Percentiles rank a stretch among this genome's conserved stretches.
Evolutionary conservation across 2,888 invertebrate genomes (phyloP).

Genomic region (Phyllotreta cruciferae): DNA sequence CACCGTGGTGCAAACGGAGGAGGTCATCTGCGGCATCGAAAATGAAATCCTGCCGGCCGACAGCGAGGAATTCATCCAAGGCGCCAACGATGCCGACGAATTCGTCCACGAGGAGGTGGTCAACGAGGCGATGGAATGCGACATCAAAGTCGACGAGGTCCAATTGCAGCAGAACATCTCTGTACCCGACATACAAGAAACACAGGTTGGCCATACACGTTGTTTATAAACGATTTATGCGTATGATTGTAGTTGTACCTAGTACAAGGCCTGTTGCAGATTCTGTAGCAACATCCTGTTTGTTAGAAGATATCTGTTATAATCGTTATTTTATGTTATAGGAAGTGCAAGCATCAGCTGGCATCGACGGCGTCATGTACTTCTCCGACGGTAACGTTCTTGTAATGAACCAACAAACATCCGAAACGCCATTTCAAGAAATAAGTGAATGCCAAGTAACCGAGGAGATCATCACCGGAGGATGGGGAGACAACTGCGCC

Average conservation of each 20-base stretch:
- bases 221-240: too few species aligned
- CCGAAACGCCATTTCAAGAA: constrained; percentile 55
- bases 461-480: constrained; percentile 82
- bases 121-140: constrained; percentile 37
- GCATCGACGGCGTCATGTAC: constrained; percentile 52
- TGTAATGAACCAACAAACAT: constrained; percentile 51
- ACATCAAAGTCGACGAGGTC: constrained; percentile 35
- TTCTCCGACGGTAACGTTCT: constrained; percentile 57
- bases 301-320: too few species aligned
- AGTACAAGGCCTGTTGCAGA: constrained; percentile 4
- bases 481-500: constrained; percentile 77
- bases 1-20: constrained; percentile 60
- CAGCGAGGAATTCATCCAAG: constrained; percentile 55
- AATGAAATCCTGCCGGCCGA: constrained; percentile 57
- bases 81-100: constrained; percentile 40
- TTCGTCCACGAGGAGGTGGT: constrained; percentile 51
- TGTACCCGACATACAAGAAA: constrained; percentile 27
- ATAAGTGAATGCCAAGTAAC: constrained; percentile 68
- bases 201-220: too few species aligned
- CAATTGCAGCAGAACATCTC: constrained; percentile 23
- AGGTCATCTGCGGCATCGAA: constrained; percentile 65
- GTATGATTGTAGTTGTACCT: too few species aligned
- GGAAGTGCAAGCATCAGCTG: constrained; percentile 32
- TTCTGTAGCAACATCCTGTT: neutral
- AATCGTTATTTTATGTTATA: constrained; percentile 5